Evolutionary conservation across 2,888 invertebrate species (phyloP), one percentile per base, ranked within the genome.

Genomic region (Spodoptera picta): DNA sequence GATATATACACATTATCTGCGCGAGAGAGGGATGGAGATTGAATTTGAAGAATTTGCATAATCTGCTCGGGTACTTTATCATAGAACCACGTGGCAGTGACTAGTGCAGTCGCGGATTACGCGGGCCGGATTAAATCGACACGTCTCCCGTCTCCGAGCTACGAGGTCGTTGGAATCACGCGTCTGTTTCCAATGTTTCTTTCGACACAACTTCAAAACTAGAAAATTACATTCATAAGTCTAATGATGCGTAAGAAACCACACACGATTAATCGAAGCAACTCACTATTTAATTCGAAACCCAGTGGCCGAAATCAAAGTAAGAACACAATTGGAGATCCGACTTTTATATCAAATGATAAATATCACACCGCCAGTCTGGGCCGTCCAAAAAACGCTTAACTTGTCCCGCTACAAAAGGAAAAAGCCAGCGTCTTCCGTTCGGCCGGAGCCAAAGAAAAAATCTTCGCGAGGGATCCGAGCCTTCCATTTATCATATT

Each of bases 71-170:
- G 94, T 87, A 94, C 93, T 94, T 94, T 94, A 94, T 94, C 94
- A 94, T 93, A 90, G 93, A 90, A 94, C 93, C 94, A 94, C 94
- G 94, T 94, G 94, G 92, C 91, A 90, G 91, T 94, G 94, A 94
- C 94, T 94, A 93, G 92, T 93, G 94, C 94, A 94, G 85, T 91
- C 86, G 89, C 87, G 92, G 94, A 92, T 93, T 94, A 93, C 89
- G 89, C 83, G 81, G 81, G 80, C 81, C 77, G 90, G 89, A 92
- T 93, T 93, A 91, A 90, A 91, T 89, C 89, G 85, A 80, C 85
- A 85, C 86, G 84, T 87, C 86, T 69, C 73, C 79, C 77, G 66
- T 60, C 71, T 71, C 56, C 54, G 27, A 48, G 74, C 59, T 42
- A 48, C 80, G 83, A 87, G 83, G 81, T 83, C 85, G 83, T 81